phyloP scores from a whole-genome alignment of 1,140 invertebrate species.

The Ceratosolen solmsi region DNA sequence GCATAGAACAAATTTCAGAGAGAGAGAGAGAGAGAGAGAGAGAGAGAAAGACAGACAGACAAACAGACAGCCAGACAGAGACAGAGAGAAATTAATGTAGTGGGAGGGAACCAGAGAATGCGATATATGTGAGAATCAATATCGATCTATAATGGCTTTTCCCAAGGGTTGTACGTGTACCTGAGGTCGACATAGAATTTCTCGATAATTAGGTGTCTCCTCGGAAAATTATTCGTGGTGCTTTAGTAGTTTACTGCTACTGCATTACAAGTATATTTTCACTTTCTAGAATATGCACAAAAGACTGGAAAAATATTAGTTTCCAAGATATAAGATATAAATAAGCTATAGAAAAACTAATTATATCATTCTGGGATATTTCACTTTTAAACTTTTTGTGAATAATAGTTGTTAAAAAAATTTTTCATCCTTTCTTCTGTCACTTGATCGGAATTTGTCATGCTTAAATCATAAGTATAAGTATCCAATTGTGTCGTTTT shows the following conservation, averaged over 20 bases:
- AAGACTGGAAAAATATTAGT: neutral
- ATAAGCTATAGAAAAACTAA: neutral
- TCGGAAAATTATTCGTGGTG: conserved; percentile 56
- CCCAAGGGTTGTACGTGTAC: neutral
- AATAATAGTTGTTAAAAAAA: neutral
- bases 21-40: neutral
- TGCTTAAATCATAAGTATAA: too few species aligned
- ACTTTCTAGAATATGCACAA: neutral
- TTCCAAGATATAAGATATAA: neutral
- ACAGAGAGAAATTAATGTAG: neutral
- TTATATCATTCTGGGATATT: neutral
- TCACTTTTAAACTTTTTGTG: neutral
- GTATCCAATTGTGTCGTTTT: too few species aligned
- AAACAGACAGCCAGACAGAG: too few species aligned
- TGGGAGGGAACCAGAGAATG: neutral
- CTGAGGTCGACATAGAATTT: conserved; percentile 56
- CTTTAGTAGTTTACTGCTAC: neutral
- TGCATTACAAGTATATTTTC: neutral
- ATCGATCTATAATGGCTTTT: conserved; percentile 14
- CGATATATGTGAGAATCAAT: neutral
- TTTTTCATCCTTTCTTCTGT: neutral
- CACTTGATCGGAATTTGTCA: too few species aligned
- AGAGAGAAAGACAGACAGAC: too few species aligned
- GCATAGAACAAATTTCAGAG: neutral
- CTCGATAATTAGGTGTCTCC: conserved; percentile 64